These are phyloP conservation scores for Sminthurides aquaticus DNA, from an alignment of 2,888 invertebrate species.

Conservation along the genomic window DNA sequence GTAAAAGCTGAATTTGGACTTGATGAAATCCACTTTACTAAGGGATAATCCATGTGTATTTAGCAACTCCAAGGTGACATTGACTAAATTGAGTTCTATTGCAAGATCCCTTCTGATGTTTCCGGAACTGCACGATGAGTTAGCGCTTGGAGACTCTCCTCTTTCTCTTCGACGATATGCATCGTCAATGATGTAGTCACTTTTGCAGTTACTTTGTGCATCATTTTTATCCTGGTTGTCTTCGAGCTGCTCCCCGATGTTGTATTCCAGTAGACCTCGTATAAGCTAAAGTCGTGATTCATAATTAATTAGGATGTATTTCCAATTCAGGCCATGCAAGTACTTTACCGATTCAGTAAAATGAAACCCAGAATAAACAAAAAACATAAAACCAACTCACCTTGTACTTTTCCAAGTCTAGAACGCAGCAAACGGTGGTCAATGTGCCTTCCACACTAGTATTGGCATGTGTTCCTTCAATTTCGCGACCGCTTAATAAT, in stretches of 20 bases:
- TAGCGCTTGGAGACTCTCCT: not conserved
- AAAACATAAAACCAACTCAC: conserved; percentile 18
- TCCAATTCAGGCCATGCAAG: no score
- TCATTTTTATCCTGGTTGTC: conserved; percentile 46
- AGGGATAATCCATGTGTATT: conserved; percentile 52
- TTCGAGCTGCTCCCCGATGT: conserved; percentile 77
- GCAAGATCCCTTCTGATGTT: conserved; percentile 45
- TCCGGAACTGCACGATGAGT: not conserved
- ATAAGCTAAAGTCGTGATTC: conserved; percentile 52
- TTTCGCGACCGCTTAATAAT: conserved; percentile 53
- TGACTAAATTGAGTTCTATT: conserved; percentile 71
- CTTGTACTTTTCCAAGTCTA: conserved; percentile 79
- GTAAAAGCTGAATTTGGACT: conserved; percentile 76
- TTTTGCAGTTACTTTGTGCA: conserved; percentile 40
- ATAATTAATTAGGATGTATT: conserved; percentile 1
- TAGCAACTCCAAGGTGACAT: conserved; percentile 68
- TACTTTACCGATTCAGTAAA: no score
- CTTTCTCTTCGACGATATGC: not conserved
- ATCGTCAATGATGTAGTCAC: not conserved
- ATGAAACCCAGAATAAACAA: no score
- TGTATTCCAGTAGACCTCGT: conserved; percentile 76
- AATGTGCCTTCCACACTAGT: conserved; percentile 76
- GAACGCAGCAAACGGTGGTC: conserved; percentile 71
- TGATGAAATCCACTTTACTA: conserved; percentile 84
- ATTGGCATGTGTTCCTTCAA: conserved; percentile 59